Evolutionary conservation across 2,797 vertebrate genomes (phyloP).

Genomic region (Tinamus major): DNA sequence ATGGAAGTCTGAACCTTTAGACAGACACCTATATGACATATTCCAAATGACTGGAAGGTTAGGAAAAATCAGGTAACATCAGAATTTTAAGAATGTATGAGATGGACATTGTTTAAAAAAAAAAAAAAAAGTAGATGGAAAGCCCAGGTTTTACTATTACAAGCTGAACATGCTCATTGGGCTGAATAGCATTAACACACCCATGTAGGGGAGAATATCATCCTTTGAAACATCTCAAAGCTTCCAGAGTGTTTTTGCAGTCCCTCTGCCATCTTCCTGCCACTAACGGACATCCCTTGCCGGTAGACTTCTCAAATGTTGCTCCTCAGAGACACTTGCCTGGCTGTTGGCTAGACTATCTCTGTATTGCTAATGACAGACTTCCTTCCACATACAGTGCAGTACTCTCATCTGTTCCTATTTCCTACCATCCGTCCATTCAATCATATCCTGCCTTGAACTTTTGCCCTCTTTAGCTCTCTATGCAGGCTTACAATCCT

Average conservation of each 20-base stretch:
- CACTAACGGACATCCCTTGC: background rate
- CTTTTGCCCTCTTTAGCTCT: constrained; percentile 59
- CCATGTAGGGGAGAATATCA: background rate
- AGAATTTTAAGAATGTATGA: background rate
- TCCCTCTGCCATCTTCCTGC: background rate
- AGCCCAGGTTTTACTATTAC: background rate
- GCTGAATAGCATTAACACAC: background rate
- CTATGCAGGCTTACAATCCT: constrained; percentile 47
- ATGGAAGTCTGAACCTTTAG: background rate
- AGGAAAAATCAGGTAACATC: background rate
- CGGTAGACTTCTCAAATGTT: background rate
- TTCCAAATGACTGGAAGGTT: background rate
- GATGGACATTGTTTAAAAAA: background rate
- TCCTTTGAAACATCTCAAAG: constrained; percentile 26
- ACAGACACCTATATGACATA: background rate
- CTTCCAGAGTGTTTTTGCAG: background rate
- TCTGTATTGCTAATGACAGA: constrained; percentile 39
- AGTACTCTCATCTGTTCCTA: constrained; percentile 20
- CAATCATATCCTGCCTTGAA: constrained; percentile 55
- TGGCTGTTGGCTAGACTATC: constrained; percentile 33
- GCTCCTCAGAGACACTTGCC: background rate
- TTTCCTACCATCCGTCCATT: constrained; percentile 12
- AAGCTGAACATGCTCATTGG: background rate
- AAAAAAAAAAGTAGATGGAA: background rate
- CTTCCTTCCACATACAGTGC: background rate